These are phyloP conservation scores for Pyxicephalus adspersus DNA, from an alignment of 2,113 vertebrate species.

Conservation along the genomic window DNA sequence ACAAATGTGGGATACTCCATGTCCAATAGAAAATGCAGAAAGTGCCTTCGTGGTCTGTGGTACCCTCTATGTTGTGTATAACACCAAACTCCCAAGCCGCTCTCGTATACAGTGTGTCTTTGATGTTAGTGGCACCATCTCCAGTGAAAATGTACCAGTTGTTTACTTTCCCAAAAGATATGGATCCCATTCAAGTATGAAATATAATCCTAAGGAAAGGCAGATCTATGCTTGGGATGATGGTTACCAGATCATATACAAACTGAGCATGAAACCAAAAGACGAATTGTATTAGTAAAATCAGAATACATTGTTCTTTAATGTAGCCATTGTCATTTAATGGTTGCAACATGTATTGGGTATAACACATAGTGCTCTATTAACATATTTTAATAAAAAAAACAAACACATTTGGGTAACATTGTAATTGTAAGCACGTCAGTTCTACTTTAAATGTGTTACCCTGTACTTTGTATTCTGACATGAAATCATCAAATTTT, in stretches of 20 bases:
- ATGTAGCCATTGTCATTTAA: slow-evolving; percentile 17
- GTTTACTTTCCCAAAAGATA: slow-evolving; percentile 94
- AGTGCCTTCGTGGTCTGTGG: slow-evolving; percentile 91
- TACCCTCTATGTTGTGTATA: slow-evolving; percentile 93
- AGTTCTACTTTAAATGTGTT: slow-evolving; percentile 13
- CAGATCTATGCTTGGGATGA: slow-evolving; percentile 97
- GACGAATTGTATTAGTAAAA: slow-evolving; percentile 43
- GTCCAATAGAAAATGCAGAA: slow-evolving; percentile 89
- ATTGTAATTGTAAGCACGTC: neutral
- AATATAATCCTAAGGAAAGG: slow-evolving; percentile 88
- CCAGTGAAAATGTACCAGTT: slow-evolving; percentile 81
- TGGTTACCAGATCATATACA: slow-evolving; percentile 95
- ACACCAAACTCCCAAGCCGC: slow-evolving; percentile 87
- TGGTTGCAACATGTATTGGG: slow-evolving; percentile 8
- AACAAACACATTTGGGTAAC: neutral
- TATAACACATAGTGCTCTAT: neutral
- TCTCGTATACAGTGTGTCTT: slow-evolving; percentile 92
- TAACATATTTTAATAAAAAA: too few relatives aligned
- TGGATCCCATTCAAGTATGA: slow-evolving; percentile 88
- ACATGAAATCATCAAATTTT: neutral
- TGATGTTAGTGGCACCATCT: slow-evolving; percentile 86
- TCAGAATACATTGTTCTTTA: neutral
- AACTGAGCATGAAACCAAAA: slow-evolving; percentile 88
- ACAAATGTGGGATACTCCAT: slow-evolving; percentile 94
- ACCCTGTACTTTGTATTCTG: neutral